Evolutionary conservation across 1,140 invertebrate species (phyloP), one percentile per base, ranked within the genome.

Genomic region (Anagrus nilaparvatae): DNA sequence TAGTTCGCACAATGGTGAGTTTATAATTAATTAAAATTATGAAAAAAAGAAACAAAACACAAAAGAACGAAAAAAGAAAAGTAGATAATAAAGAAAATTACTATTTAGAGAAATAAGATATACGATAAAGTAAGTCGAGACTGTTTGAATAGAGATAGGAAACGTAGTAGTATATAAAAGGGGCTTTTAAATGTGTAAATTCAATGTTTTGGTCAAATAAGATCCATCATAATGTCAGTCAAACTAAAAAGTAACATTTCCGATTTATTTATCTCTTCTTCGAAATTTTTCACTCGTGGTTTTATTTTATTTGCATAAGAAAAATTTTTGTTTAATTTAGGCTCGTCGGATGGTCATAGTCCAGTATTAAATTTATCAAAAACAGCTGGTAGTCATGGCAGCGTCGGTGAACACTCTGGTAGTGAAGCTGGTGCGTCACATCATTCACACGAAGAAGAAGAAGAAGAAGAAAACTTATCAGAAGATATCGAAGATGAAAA

Each of bases 291-390:
- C 20, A 7, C 17, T 3, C 30, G 30, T 32, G 10, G 12, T 17
- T 39, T 41, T 40, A 18, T 43, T 21, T 39, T 41, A 49, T 39
- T 40, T 27, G 17, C 9, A 24, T 32, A 6, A 21, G 13, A 25
- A 13, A 36, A 31, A 40, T 40, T 25, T 18, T 36, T 27, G n/a
- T 40, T 49, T 45, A 61, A 52, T 56, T 12, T 58, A 87, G 87
- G 84, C 48, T 88, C 86, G 29, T 83, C 85, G 31, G 86, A 83
- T 56, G 84, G 84, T 19, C 85, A 88, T 67, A 91, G 87, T 78
- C 88, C 87, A 29, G 87, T 91, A 27, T 64, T 92, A 46, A 92
- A 92, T 64, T 69, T 92, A 14, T 91, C 87, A 4, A 91, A 92
- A 67, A 86, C 82, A 21, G 84, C 84, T 35, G 77, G 68, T 59